Evolutionary conservation across 1,140 invertebrate species (phyloP), one percentile per base, ranked within the genome.

Genomic region (Diabrotica virgifera): DNA sequence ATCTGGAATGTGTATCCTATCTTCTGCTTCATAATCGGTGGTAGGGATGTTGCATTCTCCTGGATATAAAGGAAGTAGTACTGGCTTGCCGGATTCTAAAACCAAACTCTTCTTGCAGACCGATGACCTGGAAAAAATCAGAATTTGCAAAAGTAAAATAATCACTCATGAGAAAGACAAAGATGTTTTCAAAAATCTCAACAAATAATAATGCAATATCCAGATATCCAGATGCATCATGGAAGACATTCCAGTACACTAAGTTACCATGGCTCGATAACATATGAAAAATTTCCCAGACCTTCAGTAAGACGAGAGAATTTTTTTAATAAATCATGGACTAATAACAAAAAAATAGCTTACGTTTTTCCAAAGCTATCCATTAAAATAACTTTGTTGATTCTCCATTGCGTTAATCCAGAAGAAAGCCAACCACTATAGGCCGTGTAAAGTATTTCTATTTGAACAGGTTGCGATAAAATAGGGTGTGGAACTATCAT

Each of bases 371-470:
- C 92, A 73, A 90, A 93, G 77, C 91, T 93, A 76, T 95, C 91
- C n/a, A 87, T 87, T 11, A 96, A 82, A 24, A 89, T 85, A 9
- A 96, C 82, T 77, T 93, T 93, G 76, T 95, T 90, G 55, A 96
- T 86, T 68, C 84, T 87, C 86, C 93, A 90, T 36, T 86, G 82
- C 54, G 87, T 85, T 46, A 93, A 80, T 0, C 93, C 93, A 11
- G 90, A 92, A n/a, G 89, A 93, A 55, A 96, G 85, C 94, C 94
- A 96, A 5, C 94, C 94, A 63, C 88, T 90, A 80, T 96, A 96
- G 0, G 92, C 92, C 2, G 89, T 91, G 80, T 96, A 96, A 57
- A 90, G 87, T 6, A 96, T 80, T 75, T 91, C 85, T 0, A 90
- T 83, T 51, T 85, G 84, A 10, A 84, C 82, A 14, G 90, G 87